Base-by-base conservation (phyloP, 2,888 invertebrate genomes). In the Cerceris ruficornis region DNA sequence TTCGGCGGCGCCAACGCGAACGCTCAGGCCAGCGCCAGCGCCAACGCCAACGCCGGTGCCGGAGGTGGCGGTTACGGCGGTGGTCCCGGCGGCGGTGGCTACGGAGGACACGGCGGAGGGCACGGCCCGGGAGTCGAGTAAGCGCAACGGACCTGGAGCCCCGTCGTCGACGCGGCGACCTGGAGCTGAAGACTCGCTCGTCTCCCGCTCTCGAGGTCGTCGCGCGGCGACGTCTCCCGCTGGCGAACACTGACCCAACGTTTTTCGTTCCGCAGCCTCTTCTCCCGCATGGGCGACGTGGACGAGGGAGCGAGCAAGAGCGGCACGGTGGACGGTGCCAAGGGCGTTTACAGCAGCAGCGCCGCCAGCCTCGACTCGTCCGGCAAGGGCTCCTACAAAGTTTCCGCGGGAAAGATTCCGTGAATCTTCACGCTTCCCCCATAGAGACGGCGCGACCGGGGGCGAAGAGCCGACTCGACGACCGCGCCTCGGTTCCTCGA, bases 321-420 rank as follows among this genome's bases (percentile, higher is more conserved):
- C 17, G 93, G 93, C 14, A 89, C 88, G 11, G 92, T 93, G 13
- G 86, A 90, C 52, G 93, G 93, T 13, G 92, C 92, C 7, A 92
- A 93, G 57, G 94, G 93, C 1, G 93, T 93, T 15, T 93, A 92
- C 89, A 93, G 93, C 83, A 92, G 93, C 55, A 93, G 93, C 75
- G 93, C 93, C 5, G 91, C 93, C 5, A 90, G 92, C 6, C 88
- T 93, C 42, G 94, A 93, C 75, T 89, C 90, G 8, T 86, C 90
- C 52, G 94, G 94, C 62, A 93, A 93, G 86, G 93, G 94, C 68
- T 90, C 92, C 62, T 94, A 93, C 87, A 91, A 92, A 39, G 93
- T 93, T 0, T 90, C 93, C 66, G 93, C 94, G 5, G 94, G 94
- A 11, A 85, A 85, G 65, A 57, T 77, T 0, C 9, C 17, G 14